A percentile compares a stretch with the other conserved stretches of the same genome.
These are phyloP conservation scores for Porites lobata DNA, from an alignment of 92 coral and sea anemone genomes.

Conservation along the genomic window DNA sequence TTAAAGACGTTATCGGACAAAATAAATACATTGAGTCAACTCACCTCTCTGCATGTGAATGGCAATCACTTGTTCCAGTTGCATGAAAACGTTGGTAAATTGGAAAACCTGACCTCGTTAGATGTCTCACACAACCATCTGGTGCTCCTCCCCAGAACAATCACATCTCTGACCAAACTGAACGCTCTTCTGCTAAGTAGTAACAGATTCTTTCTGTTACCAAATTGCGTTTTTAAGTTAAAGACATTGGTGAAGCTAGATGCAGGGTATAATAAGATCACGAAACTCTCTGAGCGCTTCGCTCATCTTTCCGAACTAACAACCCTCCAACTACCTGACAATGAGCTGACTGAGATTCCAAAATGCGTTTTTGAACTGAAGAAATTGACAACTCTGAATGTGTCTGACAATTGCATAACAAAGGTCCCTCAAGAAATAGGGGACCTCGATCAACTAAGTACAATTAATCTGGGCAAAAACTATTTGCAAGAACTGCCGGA, in stretches of 20 bases:
- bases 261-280: constrained; percentile 8
- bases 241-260: constrained; percentile 1
- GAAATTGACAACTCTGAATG: not conserved
- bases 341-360: constrained; percentile 2
- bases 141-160: not conserved
- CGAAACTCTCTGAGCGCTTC: not conserved
- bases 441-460: not conserved
- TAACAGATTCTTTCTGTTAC: not conserved
- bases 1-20: not conserved
- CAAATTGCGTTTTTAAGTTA: not conserved
- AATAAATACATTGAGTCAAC: not conserved
- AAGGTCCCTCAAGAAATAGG: not conserved
- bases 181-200: constrained; percentile 11
- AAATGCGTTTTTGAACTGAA: not conserved
- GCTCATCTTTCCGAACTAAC: constrained; percentile 2
- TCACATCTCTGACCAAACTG: not conserved
- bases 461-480: not conserved
- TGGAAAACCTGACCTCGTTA: constrained; percentile 1
- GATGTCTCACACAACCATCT: not conserved
- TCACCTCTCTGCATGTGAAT: not conserved
- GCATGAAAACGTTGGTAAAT: not conserved
- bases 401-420: not conserved
- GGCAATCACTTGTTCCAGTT: constrained; percentile 1
- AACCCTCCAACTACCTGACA: not conserved
- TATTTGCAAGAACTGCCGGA: not conserved